phyloP scores from a whole-genome alignment of 2,113 vertebrate genomes.

The sheep (Ovis aries) region ARS-UI_Ramb_v3.0 NC_056076.1:36606001-36606500 shows the following conservation, averaged over 20 bases:
- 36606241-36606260: neutral
- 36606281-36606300: slow-evolving; percentile 24
- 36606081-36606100: neutral
- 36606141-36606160: neutral
- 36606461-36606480: neutral
- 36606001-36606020: neutral
- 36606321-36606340: neutral
- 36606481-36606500: neutral
- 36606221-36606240: slow-evolving; percentile 17
- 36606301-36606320: neutral
- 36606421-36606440: neutral
- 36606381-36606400: neutral
- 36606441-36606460: neutral
- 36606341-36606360: slow-evolving; percentile 13
- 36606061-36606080: neutral
- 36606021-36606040: neutral
- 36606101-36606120: neutral
- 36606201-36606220: neutral
- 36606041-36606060: neutral
- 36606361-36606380: neutral
- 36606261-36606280: slow-evolving; percentile 42
- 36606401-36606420: neutral
- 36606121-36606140: neutral
- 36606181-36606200: neutral
- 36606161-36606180: neutral